These are phyloP conservation scores for Hermatobates lingyangjiaoensis DNA, from an alignment of 1,140 invertebrate species.

Conservation along the genomic window DNA sequence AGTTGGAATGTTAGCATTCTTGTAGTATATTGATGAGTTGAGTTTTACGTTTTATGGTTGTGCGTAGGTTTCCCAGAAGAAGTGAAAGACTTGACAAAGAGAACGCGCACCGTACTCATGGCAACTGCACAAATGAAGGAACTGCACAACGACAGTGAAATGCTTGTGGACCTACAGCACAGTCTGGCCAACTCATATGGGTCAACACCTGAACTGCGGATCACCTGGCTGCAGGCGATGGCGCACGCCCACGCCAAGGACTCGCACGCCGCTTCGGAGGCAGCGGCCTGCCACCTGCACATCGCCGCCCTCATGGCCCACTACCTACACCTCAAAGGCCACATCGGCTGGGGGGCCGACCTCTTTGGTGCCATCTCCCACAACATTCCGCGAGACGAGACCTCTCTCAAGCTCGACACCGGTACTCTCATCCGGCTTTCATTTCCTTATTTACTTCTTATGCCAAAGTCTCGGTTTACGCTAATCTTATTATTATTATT, in stretches of 20 bases:
- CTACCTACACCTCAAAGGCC: slow-evolving; percentile 62
- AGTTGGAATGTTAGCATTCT: no score
- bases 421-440: no score
- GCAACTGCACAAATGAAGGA: slow-evolving; percentile 83
- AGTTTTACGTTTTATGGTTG: no score
- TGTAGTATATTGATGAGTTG: no score
- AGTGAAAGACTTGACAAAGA: slow-evolving; percentile 79
- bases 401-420: slow-evolving; percentile 59
- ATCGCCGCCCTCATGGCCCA: slow-evolving; percentile 83
- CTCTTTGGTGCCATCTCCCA: slow-evolving; percentile 62
- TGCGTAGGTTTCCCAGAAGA: slow-evolving; percentile 55
- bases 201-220: slow-evolving; percentile 75
- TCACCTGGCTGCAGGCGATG: slow-evolving; percentile 87
- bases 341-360: slow-evolving; percentile 57
- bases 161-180: slow-evolving; percentile 77
- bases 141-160: slow-evolving; percentile 71
- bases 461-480: no score
- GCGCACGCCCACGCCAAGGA: no score
- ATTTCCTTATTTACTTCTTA: no score
- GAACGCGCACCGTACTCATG: slow-evolving; percentile 81
- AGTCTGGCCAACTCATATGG: slow-evolving; percentile 86
- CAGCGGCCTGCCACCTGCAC: slow-evolving; percentile 73
- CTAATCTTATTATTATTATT: no score
- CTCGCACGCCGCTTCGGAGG: slow-evolving; percentile 31
- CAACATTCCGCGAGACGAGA: slow-evolving; percentile 71